phyloP scores from a whole-genome alignment of 2,888 invertebrate genomes.

The Orthosia cruda region DNA sequence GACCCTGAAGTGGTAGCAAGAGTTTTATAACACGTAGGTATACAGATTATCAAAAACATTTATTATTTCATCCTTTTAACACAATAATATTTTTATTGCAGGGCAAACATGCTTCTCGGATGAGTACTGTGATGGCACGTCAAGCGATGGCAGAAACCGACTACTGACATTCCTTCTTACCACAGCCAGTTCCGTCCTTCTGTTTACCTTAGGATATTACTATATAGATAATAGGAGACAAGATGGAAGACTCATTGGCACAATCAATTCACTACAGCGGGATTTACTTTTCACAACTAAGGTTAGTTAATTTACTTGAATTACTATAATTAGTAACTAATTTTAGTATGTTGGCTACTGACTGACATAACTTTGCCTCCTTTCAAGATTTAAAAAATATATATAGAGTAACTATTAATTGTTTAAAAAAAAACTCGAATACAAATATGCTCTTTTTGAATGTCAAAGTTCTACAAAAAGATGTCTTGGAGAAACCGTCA shows the following conservation, averaged over 20 bases:
- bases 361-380: background rate
- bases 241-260: slow-evolving; percentile 94
- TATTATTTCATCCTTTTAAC: background rate
- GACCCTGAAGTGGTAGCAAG: background rate
- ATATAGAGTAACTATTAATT: no score
- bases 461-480: no score
- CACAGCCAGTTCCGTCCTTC: slow-evolving; percentile 94
- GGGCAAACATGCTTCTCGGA: slow-evolving; percentile 86
- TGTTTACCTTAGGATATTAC: slow-evolving; percentile 95
- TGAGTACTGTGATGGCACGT: slow-evolving; percentile 86
- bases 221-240: slow-evolving; percentile 95
- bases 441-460: no score
- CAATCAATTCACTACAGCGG: slow-evolving; percentile 90
- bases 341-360: no score
- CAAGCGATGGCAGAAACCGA: slow-evolving; percentile 83
- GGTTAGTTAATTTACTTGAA: slow-evolving; percentile 78
- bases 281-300: slow-evolving; percentile 90
- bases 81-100: slow-evolving; percentile 55
- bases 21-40: background rate
- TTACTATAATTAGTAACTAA: no score
- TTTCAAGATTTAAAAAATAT: no score
- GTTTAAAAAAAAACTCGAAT: no score
- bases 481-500: no score
- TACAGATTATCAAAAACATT: background rate
- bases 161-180: slow-evolving; percentile 92